Evolutionary conservation across 2,113 vertebrate species (phyloP).

Genomic region (Zapornia atra): DNA sequence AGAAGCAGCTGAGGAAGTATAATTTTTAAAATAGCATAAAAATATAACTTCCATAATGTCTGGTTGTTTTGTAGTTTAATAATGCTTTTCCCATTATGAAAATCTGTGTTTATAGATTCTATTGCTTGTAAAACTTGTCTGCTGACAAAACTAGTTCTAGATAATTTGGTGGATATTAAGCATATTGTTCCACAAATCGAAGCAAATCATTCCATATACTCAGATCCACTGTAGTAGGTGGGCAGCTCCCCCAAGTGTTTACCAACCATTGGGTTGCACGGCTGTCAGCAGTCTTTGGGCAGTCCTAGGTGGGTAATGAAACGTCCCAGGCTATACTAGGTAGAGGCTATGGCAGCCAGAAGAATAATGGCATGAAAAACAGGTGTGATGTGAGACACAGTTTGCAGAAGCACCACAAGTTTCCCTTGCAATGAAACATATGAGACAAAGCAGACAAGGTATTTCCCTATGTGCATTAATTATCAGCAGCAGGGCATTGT

Average conservation of each 20-base stretch:
- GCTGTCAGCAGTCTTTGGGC: neutral
- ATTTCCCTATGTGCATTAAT: neutral
- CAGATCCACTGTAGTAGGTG: neutral
- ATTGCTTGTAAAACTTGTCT: neutral
- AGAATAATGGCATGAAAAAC: neutral
- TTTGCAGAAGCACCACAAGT: neutral
- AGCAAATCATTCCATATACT: no score
- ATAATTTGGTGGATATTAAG: neutral
- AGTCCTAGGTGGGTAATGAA: neutral
- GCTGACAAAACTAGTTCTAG: neutral
- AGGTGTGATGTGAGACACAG: neutral
- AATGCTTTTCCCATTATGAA: neutral
- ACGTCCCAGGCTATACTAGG: neutral
- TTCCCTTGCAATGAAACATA: neutral
- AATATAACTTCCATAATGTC: neutral
- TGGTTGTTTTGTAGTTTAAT: neutral
- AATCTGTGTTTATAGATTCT: neutral
- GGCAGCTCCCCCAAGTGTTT: constrained; percentile 47
- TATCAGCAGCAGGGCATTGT: neutral
- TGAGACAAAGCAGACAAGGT: neutral
- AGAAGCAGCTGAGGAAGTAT: neutral
- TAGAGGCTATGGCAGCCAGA: neutral
- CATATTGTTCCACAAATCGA: neutral
- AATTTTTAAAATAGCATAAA: neutral
- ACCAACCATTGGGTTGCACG: neutral